Evolutionary conservation across 2,797 vertebrate species (phyloP).

Genomic region (Hydrophis major): DNA sequence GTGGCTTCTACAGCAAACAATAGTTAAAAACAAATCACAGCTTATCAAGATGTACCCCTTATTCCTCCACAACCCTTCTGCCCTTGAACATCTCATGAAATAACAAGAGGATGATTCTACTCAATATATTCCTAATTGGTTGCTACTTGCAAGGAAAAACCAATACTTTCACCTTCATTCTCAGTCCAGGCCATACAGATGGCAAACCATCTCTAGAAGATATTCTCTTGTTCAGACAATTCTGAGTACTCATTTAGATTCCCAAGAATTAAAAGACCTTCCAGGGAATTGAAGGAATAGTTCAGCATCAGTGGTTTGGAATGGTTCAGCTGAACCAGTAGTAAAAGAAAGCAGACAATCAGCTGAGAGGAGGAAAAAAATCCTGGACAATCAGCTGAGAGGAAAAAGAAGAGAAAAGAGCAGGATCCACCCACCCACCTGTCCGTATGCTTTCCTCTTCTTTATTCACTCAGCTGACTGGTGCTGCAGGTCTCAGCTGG

Average conservation of each 20-base stretch:
- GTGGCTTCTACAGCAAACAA: neutral
- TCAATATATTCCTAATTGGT: neutral
- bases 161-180: neutral
- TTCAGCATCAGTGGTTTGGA: too few relatives aligned
- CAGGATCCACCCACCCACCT: too few relatives aligned
- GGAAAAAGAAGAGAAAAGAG: too few relatives aligned
- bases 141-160: neutral
- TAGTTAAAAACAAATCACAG: neutral
- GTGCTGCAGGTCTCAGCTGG: too few relatives aligned
- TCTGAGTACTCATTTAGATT: neutral
- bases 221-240: neutral
- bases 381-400: too few relatives aligned
- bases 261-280: neutral
- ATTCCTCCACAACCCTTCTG: neutral
- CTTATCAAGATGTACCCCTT: neutral
- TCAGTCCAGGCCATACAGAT: neutral
- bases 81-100: neutral
- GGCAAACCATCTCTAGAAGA: neutral
- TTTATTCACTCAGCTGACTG: too few relatives aligned
- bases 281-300: neutral
- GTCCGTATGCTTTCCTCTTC: too few relatives aligned
- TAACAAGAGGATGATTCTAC: neutral
- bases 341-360: too few relatives aligned
- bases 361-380: too few relatives aligned
- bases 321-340: too few relatives aligned